phyloP scores from a whole-genome alignment of 2,113 vertebrate species.

The Acanthisitta chloris region DNA sequence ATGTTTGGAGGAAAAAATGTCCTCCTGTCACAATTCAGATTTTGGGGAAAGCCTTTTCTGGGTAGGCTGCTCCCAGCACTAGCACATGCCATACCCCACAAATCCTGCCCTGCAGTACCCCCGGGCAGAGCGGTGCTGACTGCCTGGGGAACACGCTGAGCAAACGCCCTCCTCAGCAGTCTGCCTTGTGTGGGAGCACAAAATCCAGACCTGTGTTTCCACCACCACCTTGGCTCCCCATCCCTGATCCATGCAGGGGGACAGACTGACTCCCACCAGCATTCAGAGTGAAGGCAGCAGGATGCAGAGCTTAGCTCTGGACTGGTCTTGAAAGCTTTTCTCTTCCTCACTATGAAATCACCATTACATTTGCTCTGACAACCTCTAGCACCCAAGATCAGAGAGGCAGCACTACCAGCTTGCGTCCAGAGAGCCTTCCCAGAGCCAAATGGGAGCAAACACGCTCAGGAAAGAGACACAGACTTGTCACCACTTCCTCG shows the following conservation, averaged over 20 bases:
- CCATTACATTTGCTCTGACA: background rate
- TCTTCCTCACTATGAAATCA: background rate
- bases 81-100: background rate
- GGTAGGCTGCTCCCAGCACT: background rate
- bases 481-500: background rate
- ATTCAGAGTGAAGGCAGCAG: background rate
- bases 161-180: background rate
- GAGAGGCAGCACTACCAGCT: background rate
- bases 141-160: accelerated
- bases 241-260: background rate
- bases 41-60: background rate
- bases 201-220: background rate
- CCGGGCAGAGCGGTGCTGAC: accelerated
- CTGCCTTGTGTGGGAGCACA: background rate
- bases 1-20: background rate
- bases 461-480: background rate
- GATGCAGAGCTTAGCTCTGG: background rate
- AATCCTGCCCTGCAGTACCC: background rate
- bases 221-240: background rate
- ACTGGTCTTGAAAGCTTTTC: background rate
- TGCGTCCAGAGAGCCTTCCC: background rate
- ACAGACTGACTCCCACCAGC: background rate
- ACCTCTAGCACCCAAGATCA: background rate
- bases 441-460: background rate
- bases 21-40: background rate